A percentile compares a stretch with the other conserved stretches of the same genome.
Conservation (phyloP, 2,888 invertebrate genomes). For the Dorcus hopei region DNA sequence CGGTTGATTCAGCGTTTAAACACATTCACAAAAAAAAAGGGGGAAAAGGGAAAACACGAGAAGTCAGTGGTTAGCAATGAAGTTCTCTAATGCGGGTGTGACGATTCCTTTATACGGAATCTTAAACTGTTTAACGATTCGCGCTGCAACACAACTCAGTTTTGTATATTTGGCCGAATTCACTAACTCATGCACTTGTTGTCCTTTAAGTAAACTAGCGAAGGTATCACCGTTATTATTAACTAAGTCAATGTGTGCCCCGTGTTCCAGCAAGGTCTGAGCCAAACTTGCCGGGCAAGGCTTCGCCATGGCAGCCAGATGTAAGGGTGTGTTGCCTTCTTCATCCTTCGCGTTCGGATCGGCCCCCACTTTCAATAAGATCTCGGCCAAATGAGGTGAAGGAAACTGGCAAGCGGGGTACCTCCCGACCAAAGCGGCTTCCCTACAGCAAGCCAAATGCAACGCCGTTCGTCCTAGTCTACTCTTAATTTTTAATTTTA, state of each 20-base stretch:
- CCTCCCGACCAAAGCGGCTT: constrained; percentile 65
- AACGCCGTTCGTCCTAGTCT: constrained; percentile 68
- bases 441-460: constrained; percentile 82
- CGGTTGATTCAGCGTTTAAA: too few species aligned
- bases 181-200: constrained; percentile 60
- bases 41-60: not conserved
- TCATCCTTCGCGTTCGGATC: constrained; percentile 76
- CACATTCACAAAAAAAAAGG: too few species aligned
- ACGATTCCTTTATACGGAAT: constrained; percentile 68
- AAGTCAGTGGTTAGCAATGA: constrained; percentile 56
- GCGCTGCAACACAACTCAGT: constrained; percentile 83
- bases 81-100: constrained; percentile 71
- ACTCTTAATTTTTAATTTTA: constrained; percentile 63
- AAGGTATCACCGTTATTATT: constrained; percentile 77
- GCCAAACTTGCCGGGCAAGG: constrained; percentile 72
- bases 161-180: constrained; percentile 76
- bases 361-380: constrained; percentile 79
- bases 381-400: constrained; percentile 63
- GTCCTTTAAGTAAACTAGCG: constrained; percentile 58
- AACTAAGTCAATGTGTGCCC: constrained; percentile 82
- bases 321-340: constrained; percentile 84
- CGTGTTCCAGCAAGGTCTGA: constrained; percentile 69
- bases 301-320: constrained; percentile 72
- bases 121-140: constrained; percentile 69
- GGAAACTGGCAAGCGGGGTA: constrained; percentile 71